Evolutionary conservation across 2,113 vertebrate species (phyloP).

Genomic region (Megaceryle maxima): DNA sequence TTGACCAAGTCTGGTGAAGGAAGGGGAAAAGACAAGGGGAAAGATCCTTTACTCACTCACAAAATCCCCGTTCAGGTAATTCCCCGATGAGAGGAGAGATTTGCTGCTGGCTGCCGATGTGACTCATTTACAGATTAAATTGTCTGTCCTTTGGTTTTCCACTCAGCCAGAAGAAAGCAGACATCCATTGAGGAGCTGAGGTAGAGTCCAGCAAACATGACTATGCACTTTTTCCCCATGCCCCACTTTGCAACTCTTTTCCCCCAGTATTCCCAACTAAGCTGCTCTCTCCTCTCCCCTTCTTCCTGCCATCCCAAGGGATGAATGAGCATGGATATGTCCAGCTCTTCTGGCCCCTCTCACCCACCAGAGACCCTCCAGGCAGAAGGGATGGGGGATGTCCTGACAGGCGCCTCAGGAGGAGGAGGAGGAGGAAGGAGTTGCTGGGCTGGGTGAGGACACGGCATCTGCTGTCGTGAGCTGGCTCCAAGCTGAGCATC

Average conservation of each 20-base stretch:
- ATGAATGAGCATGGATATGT: neutral
- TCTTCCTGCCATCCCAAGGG: neutral
- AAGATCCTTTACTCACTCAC: neutral
- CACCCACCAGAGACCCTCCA: neutral
- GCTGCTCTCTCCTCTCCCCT: neutral
- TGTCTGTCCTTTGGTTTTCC: neutral
- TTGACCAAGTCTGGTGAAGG: neutral
- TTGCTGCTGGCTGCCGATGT: neutral
- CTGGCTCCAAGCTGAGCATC: neutral
- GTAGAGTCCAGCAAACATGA: neutral
- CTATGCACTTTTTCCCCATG: neutral
- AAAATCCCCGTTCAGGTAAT: neutral
- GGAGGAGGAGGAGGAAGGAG: neutral
- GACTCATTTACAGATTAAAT: neutral
- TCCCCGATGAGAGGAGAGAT: neutral
- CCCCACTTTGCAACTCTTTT: neutral
- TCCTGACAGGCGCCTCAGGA: neutral
- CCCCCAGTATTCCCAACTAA: neutral
- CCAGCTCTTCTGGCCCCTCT: neutral
- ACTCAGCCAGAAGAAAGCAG: neutral
- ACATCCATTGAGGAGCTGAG: neutral
- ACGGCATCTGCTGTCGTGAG: neutral
- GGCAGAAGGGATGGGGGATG: neutral
- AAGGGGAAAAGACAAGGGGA: neutral
- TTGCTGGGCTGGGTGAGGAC: neutral